Evolutionary conservation across 2,113 vertebrate species (phyloP).

Genomic region (Trochalopteron elliotii): DNA sequence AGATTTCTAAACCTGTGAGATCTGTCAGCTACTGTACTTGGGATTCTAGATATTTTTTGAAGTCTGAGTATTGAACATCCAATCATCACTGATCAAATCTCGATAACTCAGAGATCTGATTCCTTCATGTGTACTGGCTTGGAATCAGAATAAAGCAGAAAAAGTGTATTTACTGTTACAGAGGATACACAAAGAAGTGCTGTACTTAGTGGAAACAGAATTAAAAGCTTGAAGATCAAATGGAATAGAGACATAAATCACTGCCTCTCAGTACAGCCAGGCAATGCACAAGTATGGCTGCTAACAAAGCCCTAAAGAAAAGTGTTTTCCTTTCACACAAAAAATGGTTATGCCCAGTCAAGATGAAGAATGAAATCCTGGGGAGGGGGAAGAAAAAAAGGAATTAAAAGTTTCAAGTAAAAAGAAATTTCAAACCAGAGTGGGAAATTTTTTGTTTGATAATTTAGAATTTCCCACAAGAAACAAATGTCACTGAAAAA

Average conservation of each 20-base stretch:
- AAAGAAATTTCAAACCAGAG: background rate
- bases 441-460: background rate
- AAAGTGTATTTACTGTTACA: background rate
- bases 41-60: background rate
- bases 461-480: background rate
- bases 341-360: background rate
- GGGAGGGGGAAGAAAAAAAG: fast-evolving
- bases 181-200: background rate
- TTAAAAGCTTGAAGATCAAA: background rate
- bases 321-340: background rate
- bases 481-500: background rate
- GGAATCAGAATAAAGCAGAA: background rate
- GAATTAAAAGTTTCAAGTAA: background rate
- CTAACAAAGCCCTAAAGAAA: background rate
- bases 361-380: background rate
- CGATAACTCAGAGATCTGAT: fast-evolving
- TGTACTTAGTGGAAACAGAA: background rate
- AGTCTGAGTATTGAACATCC: background rate
- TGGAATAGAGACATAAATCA: background rate
- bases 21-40: background rate
- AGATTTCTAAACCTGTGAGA: background rate
- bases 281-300: background rate
- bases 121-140: background rate
- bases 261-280: background rate
- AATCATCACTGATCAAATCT: background rate